Percentiles rank a stretch among this genome's conserved stretches.
phyloP scores from a whole-genome alignment of 2,797 vertebrate species.

The Lithobates sylvaticus region DNA sequence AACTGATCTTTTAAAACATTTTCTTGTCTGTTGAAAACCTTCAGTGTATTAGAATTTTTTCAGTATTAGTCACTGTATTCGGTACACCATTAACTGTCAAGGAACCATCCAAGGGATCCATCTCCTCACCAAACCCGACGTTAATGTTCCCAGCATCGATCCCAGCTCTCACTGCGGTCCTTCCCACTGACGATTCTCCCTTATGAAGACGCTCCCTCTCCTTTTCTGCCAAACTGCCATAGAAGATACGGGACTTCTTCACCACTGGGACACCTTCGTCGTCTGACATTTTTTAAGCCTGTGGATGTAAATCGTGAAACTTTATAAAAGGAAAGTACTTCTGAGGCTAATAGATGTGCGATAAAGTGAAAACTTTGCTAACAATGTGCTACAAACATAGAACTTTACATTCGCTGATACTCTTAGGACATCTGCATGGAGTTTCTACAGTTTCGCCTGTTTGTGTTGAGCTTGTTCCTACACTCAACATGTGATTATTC shows the following conservation, averaged over 20 bases:
- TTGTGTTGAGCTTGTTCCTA: too few relatives aligned
- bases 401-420: too few relatives aligned
- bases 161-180: constrained; percentile 86
- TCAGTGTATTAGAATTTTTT: too few relatives aligned
- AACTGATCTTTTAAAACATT: too few relatives aligned
- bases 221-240: constrained; percentile 95
- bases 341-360: not conserved
- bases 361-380: not conserved
- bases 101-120: not conserved
- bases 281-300: constrained; percentile 77
- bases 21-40: too few relatives aligned
- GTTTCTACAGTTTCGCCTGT: too few relatives aligned
- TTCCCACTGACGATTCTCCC: constrained; percentile 73
- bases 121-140: constrained; percentile 86
- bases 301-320: not conserved
- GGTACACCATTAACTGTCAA: not conserved
- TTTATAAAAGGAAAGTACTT: not conserved
- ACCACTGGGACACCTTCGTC: constrained; percentile 79
- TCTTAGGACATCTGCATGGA: too few relatives aligned
- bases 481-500: too few relatives aligned
- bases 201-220: constrained; percentile 86
- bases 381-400: too few relatives aligned
- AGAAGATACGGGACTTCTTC: constrained; percentile 90
- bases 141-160: constrained; percentile 95
- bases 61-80: not conserved